Conservation (phyloP, 2,797 vertebrate species). For the Pseudotriccus pelzelni region DNA sequence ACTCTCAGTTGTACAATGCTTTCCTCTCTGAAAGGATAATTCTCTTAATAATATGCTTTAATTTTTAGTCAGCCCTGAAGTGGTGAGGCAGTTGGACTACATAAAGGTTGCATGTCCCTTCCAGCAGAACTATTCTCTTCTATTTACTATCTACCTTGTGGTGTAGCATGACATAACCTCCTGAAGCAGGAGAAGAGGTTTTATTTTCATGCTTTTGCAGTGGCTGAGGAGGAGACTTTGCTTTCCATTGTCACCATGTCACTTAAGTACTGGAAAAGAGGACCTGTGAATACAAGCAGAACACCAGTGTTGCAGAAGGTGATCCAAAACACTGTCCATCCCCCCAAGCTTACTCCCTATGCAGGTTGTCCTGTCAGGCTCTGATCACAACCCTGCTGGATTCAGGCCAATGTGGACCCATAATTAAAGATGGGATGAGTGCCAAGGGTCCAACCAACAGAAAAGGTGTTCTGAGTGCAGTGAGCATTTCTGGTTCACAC, state of each 20-base stretch:
- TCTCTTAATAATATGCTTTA: background rate
- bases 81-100: background rate
- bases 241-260: background rate
- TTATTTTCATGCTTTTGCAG: background rate
- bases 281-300: background rate
- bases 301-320: background rate
- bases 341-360: rapidly evolving
- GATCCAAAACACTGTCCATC: background rate
- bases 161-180: background rate
- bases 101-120: background rate
- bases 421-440: background rate
- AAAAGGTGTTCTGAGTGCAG: background rate
- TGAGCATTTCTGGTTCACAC: rapidly evolving
- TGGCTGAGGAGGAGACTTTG: background rate
- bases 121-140: background rate
- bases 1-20: background rate
- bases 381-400: background rate
- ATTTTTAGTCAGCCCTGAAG: background rate
- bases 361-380: rapidly evolving
- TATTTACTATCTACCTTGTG: background rate
- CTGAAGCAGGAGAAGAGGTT: background rate
- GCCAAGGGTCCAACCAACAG: background rate
- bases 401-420: rapidly evolving
- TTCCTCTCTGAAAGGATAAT: background rate
- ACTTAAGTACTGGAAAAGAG: background rate